Evolutionary conservation across 1,140 invertebrate genomes (phyloP).

Genomic region (Cataglyphis hispanica): DNA sequence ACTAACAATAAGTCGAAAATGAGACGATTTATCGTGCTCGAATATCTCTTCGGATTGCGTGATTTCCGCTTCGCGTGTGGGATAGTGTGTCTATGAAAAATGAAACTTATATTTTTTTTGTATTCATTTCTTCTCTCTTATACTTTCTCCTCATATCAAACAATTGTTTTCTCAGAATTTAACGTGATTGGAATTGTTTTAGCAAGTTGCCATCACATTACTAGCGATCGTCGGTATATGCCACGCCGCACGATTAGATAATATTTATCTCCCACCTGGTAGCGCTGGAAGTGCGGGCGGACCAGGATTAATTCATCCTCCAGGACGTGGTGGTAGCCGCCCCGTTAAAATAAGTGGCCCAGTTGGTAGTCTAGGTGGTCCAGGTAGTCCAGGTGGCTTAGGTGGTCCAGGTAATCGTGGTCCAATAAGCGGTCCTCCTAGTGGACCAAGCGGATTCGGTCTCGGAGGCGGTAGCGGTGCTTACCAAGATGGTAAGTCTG

Average conservation of each 20-base stretch:
- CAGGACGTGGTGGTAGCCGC: slow-evolving; percentile 73
- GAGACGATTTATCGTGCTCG: neutral
- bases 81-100: neutral
- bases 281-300: slow-evolving; percentile 87
- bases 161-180: neutral
- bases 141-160: neutral
- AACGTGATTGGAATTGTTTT: slow-evolving; percentile 57
- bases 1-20: neutral
- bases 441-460: slow-evolving; percentile 63
- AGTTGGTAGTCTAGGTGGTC: slow-evolving; percentile 70
- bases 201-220: slow-evolving; percentile 72
- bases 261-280: slow-evolving; percentile 88
- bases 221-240: slow-evolving; percentile 75
- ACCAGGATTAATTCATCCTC: slow-evolving; percentile 82
- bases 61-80: neutral
- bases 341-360: slow-evolving; percentile 64
- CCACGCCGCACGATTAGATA: slow-evolving; percentile 87
- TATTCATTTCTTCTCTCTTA: neutral
- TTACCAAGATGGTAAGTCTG: slow-evolving; percentile 74
- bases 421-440: slow-evolving; percentile 14
- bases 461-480: slow-evolving; percentile 75
- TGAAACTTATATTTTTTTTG: neutral
- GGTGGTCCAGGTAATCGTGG: slow-evolving; percentile 43
- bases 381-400: slow-evolving; percentile 71
- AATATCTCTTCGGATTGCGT: neutral